Evolutionary conservation across 2,113 vertebrate genomes (phyloP).

Genomic region (Cephalopterus ornatus): DNA sequence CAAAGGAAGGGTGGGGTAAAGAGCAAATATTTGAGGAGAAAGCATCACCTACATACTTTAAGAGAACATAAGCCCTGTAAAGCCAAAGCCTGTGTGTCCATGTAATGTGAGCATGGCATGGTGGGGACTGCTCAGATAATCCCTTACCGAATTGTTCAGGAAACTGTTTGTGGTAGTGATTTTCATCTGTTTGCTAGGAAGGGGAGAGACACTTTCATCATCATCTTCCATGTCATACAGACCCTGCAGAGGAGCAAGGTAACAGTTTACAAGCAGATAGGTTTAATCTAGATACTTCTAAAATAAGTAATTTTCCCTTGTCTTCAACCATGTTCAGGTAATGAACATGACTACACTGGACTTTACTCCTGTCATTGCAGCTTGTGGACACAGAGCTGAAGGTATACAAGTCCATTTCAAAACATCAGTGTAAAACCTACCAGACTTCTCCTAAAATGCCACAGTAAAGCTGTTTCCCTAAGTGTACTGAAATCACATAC

Average conservation of each 20-base stretch:
- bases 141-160: conserved; percentile 80
- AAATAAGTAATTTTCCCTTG: not conserved
- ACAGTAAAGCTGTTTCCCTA: not conserved
- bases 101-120: not conserved
- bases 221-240: conserved; percentile 76
- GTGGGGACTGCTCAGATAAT: not conserved
- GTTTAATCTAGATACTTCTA: not conserved
- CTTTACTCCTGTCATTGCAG: not conserved
- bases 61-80: not conserved
- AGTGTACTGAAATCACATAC: not conserved
- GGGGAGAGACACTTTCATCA: conserved; percentile 65
- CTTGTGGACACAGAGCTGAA: not conserved
- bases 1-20: not conserved
- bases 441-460: not conserved
- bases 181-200: conserved; percentile 88
- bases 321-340: not conserved
- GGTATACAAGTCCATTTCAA: not conserved
- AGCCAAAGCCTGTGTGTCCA: not conserved
- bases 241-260: conserved; percentile 50
- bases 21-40: not conserved
- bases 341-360: fast-evolving
- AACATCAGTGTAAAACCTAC: not conserved
- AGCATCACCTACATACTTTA: not conserved
- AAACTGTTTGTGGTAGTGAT: conserved; percentile 78
- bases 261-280: not conserved